Evolutionary conservation across 2,113 vertebrate genomes (phyloP).

Genomic region (Pseudois nayaur): DNA sequence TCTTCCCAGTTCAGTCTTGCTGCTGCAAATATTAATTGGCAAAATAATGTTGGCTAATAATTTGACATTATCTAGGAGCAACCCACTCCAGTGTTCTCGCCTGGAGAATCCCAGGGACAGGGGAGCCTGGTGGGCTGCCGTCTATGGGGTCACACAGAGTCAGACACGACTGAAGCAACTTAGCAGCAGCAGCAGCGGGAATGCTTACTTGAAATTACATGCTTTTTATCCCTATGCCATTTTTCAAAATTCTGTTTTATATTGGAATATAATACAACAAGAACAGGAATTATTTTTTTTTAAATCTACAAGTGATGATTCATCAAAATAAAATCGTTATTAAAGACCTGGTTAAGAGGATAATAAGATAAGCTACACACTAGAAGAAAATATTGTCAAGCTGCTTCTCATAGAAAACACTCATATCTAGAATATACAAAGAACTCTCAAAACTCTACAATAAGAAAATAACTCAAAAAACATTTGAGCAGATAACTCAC

Average conservation of each 20-base stretch:
- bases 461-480: background rate
- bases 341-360: background rate
- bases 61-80: background rate
- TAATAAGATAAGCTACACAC: background rate
- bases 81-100: too few species aligned
- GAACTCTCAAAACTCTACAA: background rate
- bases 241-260: background rate
- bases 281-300: background rate
- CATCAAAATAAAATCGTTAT: background rate
- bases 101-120: too few species aligned
- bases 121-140: too few species aligned
- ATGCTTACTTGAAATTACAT: background rate
- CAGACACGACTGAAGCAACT: too few species aligned
- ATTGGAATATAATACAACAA: background rate
- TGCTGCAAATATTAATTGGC: background rate
- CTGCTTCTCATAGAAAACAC: background rate
- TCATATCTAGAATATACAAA: background rate
- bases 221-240: background rate
- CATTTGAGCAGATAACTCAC: background rate
- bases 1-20: background rate
- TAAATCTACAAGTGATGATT: background rate
- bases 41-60: background rate
- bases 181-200: too few species aligned
- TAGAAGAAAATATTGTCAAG: background rate
- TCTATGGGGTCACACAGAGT: too few species aligned